Percentiles rank a stretch among this genome's conserved stretches.
Conservation (phyloP, 2,113 vertebrate species). For the Telmatochromis brichardi region DNA sequence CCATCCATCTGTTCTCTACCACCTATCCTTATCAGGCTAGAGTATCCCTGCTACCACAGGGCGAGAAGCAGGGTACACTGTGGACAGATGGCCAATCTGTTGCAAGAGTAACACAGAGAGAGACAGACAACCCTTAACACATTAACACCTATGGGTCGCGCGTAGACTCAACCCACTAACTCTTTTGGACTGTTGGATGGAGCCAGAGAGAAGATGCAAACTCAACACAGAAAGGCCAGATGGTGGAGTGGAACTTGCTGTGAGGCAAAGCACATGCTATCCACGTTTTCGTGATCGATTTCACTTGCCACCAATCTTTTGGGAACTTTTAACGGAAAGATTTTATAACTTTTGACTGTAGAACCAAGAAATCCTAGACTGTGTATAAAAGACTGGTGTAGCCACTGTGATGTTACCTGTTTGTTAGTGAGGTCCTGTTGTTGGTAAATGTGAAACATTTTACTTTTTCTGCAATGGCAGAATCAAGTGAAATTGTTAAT, state of each 20-base stretch:
- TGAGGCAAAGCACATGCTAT: not conserved
- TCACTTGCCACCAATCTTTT: not conserved
- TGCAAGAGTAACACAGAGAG: not conserved
- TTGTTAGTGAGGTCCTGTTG: not conserved
- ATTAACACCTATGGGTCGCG: not conserved
- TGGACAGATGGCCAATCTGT: not conserved
- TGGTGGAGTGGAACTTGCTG: not conserved
- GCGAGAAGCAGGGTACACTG: not conserved
- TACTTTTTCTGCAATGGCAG: not conserved
- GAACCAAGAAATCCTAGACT: not conserved
- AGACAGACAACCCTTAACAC: not conserved
- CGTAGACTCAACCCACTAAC: not conserved
- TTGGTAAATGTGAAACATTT: fast-evolving
- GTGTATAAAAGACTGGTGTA: not conserved
- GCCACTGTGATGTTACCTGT: not conserved
- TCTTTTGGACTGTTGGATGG: not conserved
- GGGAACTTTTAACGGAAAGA: not conserved
- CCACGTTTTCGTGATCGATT: not conserved
- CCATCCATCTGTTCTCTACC: not conserved
- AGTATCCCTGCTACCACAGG: not conserved
- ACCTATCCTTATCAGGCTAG: not conserved
- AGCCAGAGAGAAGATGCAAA: not conserved
- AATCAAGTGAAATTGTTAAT: not conserved
- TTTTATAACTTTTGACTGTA: not conserved
- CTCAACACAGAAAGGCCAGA: not conserved